A percentile compares a stretch with the other conserved stretches of the same genome.
phyloP scores from a whole-genome alignment of 2,797 vertebrate genomes.

The Fundulus diaphanus region DNA sequence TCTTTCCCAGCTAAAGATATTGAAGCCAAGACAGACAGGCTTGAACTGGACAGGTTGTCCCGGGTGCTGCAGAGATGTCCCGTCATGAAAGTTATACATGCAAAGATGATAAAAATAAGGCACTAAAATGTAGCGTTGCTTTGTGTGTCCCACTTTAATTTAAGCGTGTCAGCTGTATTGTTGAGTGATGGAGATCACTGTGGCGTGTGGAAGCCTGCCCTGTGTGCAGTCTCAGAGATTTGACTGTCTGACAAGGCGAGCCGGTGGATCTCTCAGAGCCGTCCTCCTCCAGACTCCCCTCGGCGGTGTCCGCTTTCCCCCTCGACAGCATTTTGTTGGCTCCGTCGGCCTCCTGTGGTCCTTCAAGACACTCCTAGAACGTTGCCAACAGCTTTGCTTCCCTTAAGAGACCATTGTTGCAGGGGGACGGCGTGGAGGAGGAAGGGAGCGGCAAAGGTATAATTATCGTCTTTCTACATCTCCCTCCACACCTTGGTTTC shows the following conservation, averaged over 20 bases:
- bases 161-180: constrained; percentile 37
- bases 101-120: background rate
- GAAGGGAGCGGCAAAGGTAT: constrained; percentile 16
- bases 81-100: constrained; percentile 1
- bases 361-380: constrained; percentile 28
- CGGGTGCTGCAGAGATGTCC: constrained; percentile 4
- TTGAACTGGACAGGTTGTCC: constrained; percentile 38
- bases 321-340: constrained; percentile 45
- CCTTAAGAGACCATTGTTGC: constrained; percentile 1
- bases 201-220: constrained; percentile 63
- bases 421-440: constrained; percentile 7
- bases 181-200: constrained; percentile 51
- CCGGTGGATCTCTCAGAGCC: constrained; percentile 71
- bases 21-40: constrained; percentile 45
- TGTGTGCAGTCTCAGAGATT: constrained; percentile 57
- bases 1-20: constrained; percentile 54
- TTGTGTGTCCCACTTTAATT: constrained; percentile 1
- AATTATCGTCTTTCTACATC: constrained; percentile 38
- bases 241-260: constrained; percentile 72
- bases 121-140: background rate
- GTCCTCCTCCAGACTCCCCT: constrained; percentile 69
- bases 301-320: constrained; percentile 69
- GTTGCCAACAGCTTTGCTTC: constrained; percentile 7
- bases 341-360: constrained; percentile 31
- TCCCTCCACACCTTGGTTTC: constrained; percentile 31